Base-by-base conservation (phyloP, 2,113 vertebrate species). In the Syrmaticus mikado region DNA sequence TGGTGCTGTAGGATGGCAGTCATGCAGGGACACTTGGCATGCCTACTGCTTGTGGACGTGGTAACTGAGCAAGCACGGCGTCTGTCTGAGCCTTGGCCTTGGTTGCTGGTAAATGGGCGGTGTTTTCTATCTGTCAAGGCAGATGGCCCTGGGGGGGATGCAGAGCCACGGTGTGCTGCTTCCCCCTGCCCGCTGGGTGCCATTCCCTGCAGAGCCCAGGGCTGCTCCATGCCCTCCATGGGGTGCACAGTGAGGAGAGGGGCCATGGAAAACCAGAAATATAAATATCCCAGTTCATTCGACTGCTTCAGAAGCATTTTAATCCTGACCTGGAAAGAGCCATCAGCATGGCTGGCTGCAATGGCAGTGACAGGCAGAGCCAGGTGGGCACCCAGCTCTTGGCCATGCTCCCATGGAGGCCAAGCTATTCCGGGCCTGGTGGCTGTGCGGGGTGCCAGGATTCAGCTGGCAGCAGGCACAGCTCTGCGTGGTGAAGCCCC, bases 371-470 rank as follows among this genome's bases (percentile, higher is more conserved):
- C 71, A 40, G 94, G 73, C 96, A 94, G 96, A 17, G 43, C 79
- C 97, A 98, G 97, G 84, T 96, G 97, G 88, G 15, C 43, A 7
- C 65, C 92, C 20, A 46, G 68, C 75, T 14, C 90, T 53, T 70
- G 87, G 78, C 76, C 5, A 1, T 0, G 0, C 84, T 36, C 81
- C 81, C 8, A 7, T 60, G 81, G 57, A 80, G 92, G 57, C 48
- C 0, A 19, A 48, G 53, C 95, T 97, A 48, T 94, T 95, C 87
- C 90, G 61, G 64, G 93, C 53, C 46, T 55, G 40, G 86, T 13
- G 32, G 48, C 67, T 62, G 52, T 48, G 18, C 7, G 11, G 81
- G 70, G 32, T 67, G 65, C 60, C 50, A 61, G 38, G 5, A 25
- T 60, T 85, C 8, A 3, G n/a, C 38, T 53, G 53, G n/a, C 30